These are phyloP conservation scores for Montifringilla adamsi DNA, from an alignment of 2,113 vertebrate species.

Conservation along the genomic window DNA sequence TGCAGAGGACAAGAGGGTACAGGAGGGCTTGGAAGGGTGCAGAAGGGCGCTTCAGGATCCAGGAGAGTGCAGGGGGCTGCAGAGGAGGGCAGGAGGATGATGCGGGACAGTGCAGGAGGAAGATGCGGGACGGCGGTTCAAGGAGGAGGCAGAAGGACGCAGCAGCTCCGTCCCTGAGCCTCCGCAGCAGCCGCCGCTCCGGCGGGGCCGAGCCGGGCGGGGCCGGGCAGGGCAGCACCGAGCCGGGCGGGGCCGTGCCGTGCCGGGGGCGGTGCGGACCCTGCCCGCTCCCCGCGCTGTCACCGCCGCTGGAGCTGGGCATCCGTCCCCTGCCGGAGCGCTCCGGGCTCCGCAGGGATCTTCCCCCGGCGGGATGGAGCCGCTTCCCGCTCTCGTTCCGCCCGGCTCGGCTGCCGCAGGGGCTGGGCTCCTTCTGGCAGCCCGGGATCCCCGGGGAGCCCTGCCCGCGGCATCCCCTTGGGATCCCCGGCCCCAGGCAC, in stretches of 20 bases:
- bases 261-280: not conserved
- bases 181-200: not conserved
- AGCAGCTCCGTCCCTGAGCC: not conserved
- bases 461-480: not conserved
- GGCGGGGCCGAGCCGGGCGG: no score
- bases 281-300: not conserved
- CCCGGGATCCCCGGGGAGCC: no score
- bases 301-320: not conserved
- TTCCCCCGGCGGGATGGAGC: not conserved
- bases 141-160: not conserved
- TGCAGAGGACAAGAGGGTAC: not conserved
- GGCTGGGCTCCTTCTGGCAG: no score
- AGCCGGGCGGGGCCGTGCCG: no score
- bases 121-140: not conserved
- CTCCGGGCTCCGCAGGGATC: not conserved
- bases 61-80: no score
- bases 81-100: not conserved
- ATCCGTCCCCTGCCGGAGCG: not conserved
- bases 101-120: no score
- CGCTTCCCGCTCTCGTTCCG: not conserved
- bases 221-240: no score
- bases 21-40: not conserved
- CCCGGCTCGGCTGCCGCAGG: accelerated
- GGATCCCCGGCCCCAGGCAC: accelerated
- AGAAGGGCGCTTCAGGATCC: no score